Conservation (phyloP, 2,113 vertebrate species). For the Junco hyemalis region DNA sequence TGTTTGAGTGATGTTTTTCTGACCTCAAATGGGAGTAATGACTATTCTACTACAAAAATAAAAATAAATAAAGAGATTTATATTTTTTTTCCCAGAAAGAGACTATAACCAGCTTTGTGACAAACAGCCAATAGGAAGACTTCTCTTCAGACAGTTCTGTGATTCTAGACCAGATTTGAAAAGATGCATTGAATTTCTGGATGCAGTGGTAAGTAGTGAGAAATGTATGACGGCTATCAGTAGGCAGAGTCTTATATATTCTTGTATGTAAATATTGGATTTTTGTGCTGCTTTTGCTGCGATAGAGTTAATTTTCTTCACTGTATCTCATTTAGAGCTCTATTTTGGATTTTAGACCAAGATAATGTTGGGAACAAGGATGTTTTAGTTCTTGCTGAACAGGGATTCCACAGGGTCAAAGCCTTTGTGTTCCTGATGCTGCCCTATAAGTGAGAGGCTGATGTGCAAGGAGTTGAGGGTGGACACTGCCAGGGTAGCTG, state of each 20-base stretch:
- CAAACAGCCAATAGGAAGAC: conserved; percentile 89
- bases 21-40: background rate
- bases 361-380: background rate
- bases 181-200: conserved; percentile 87
- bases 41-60: background rate
- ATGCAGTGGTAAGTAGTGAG: conserved; percentile 85
- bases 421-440: background rate
- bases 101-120: conserved; percentile 88
- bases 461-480: background rate
- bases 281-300: background rate
- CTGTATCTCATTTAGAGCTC: background rate
- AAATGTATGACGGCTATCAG: background rate
- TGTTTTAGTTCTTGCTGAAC: background rate
- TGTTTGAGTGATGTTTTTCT: background rate
- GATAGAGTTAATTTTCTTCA: background rate
- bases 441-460: background rate
- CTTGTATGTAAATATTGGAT: background rate
- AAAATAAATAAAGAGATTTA: background rate
- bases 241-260: background rate
- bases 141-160: conserved; percentile 91
- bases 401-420: background rate
- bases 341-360: background rate
- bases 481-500: background rate
- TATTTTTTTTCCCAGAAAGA: conserved; percentile 73
- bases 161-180: conserved; percentile 81